A percentile compares a stretch with the other conserved stretches of the same genome.
These are phyloP conservation scores for Lochmaea crataegi DNA, from an alignment of 2,888 invertebrate genomes.

Conservation along the genomic window DNA sequence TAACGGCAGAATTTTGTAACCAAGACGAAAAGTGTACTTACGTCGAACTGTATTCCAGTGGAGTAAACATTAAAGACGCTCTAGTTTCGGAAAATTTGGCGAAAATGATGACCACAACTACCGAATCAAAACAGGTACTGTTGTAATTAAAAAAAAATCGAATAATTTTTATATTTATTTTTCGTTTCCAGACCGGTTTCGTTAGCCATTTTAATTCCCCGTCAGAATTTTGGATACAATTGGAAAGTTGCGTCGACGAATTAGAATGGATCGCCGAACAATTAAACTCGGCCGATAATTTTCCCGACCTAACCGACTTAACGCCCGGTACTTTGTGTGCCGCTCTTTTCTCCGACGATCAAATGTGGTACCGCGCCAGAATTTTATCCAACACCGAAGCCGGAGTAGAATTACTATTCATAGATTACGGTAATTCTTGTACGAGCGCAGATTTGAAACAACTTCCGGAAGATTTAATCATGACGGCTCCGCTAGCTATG, in stretches of 20 bases:
- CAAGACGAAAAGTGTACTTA: slow-evolving; percentile 74
- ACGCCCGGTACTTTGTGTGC: slow-evolving; percentile 74
- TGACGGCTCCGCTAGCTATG: slow-evolving; percentile 72
- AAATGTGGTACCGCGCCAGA: slow-evolving; percentile 75
- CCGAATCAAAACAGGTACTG: slow-evolving; percentile 62
- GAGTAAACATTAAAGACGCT: slow-evolving; percentile 72
- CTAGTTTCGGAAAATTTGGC: slow-evolving; percentile 72
- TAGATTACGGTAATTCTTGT: slow-evolving; percentile 79
- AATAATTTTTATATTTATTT: neutral
- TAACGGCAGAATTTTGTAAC: slow-evolving; percentile 58
- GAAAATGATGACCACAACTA: slow-evolving; percentile 64
- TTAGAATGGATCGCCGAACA: slow-evolving; percentile 73
- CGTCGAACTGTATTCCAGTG: slow-evolving; percentile 74
- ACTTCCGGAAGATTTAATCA: slow-evolving; percentile 71
- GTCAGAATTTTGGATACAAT: slow-evolving; percentile 80
- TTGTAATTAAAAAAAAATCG: too few species aligned
- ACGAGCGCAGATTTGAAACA: slow-evolving; percentile 70
- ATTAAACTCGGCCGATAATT: slow-evolving; percentile 66
- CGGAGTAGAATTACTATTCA: slow-evolving; percentile 71
- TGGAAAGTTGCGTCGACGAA: slow-evolving; percentile 71
- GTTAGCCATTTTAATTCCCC: slow-evolving; percentile 76
- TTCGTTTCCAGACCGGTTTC: slow-evolving; percentile 68
- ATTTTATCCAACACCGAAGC: slow-evolving; percentile 70
- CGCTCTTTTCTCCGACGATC: slow-evolving; percentile 75
- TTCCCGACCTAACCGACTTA: slow-evolving; percentile 67